Conservation (phyloP, 35 echinoderm and acorn worm species). For the Apostichopus parvimensis region DNA sequence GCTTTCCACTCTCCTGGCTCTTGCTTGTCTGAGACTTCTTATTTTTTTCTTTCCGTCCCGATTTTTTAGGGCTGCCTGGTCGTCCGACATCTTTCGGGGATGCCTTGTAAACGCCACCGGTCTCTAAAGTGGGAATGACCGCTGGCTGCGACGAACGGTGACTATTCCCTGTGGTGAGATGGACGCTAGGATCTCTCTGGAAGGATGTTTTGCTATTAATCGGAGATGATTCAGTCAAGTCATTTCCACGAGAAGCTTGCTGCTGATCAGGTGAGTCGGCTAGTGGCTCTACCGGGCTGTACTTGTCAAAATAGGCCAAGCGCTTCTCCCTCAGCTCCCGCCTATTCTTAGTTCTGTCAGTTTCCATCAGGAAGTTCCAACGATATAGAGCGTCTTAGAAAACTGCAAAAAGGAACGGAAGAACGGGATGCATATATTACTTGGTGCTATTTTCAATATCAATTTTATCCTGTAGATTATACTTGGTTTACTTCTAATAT, state of each 20-base stretch:
- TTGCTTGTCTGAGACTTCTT: no score
- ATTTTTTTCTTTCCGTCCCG: neutral
- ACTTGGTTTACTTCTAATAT: no score
- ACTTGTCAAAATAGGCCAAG: slow-evolving; percentile 79
- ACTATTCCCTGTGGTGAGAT: neutral
- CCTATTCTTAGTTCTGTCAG: slow-evolving; percentile 60
- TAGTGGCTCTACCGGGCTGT: neutral
- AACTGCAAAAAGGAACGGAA: no score
- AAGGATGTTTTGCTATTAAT: neutral
- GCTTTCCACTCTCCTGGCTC: neutral
- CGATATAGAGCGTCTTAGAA: no score
- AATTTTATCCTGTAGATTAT: no score
- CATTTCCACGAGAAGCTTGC: neutral
- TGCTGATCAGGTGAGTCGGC: neutral
- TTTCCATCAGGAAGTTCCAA: slow-evolving; percentile 61
- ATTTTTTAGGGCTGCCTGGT: neutral
- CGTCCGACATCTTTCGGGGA: neutral
- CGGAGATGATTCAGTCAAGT: neutral
- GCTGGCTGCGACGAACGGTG: neutral
- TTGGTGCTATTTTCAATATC: no score
- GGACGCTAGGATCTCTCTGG: neutral
- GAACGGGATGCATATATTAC: no score
- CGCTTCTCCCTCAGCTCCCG: slow-evolving; percentile 69
- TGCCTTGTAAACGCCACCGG: neutral
- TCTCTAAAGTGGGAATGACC: neutral